Conservation (phyloP, 2,797 vertebrate genomes). For the Diplodus sargus region DNA sequence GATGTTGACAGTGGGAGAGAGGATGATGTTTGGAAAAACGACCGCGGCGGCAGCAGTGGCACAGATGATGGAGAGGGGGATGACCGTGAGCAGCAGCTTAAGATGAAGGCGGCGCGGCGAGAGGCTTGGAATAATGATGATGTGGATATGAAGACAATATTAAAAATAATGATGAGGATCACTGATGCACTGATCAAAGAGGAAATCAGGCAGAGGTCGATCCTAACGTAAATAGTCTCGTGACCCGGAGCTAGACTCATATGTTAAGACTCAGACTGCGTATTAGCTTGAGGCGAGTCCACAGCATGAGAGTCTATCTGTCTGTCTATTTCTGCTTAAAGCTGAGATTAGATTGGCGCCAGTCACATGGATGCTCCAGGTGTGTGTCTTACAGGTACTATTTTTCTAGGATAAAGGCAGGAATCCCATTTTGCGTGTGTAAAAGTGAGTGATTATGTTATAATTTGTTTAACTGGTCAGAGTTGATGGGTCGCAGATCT, state of each 20-base stretch:
- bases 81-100: slow-evolving; percentile 32
- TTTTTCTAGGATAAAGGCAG: slow-evolving; percentile 20
- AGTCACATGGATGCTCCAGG: slow-evolving; percentile 28
- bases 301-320: slow-evolving; percentile 29
- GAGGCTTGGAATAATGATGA: slow-evolving; percentile 51
- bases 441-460: slow-evolving; percentile 8
- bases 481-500: slow-evolving; percentile 26
- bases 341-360: slow-evolving; percentile 53
- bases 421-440: slow-evolving; percentile 9
- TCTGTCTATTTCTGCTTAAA: slow-evolving; percentile 30
- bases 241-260: slow-evolving; percentile 46
- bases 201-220: slow-evolving; percentile 55
- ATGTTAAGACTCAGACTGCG: slow-evolving; percentile 51
- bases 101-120: background rate
- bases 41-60: background rate
- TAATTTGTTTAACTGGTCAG: slow-evolving; percentile 13
- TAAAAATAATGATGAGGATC: slow-evolving; percentile 49
- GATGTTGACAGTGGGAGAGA: slow-evolving; percentile 38
- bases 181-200: slow-evolving; percentile 49
- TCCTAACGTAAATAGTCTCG: slow-evolving; percentile 54
- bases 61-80: slow-evolving; percentile 27
- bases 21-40: slow-evolving; percentile 42
- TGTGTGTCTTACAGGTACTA: slow-evolving; percentile 24
- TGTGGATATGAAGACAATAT: slow-evolving; percentile 51
- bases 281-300: slow-evolving; percentile 30